phyloP scores from a whole-genome alignment of 2,113 vertebrate species.

The Burhinus bistriatus region DNA sequence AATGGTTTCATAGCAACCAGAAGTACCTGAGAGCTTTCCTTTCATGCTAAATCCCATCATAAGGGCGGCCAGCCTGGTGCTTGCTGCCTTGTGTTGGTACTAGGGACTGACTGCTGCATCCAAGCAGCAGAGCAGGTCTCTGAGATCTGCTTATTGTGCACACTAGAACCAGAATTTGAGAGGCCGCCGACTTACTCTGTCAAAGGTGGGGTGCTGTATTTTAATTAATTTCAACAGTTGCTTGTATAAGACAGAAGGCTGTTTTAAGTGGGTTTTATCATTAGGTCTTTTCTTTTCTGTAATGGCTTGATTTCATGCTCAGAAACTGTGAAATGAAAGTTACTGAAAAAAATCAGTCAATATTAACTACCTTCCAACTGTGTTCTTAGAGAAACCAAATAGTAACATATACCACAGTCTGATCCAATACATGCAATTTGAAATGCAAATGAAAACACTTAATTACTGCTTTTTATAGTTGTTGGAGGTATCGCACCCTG shows the following conservation, averaged over 20 bases:
- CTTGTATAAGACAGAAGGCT: neutral
- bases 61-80: neutral
- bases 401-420: neutral
- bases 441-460: neutral
- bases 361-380: neutral
- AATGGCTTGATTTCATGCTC: constrained; percentile 36
- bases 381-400: neutral
- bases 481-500: neutral
- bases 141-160: neutral
- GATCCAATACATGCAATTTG: neutral
- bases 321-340: constrained; percentile 38
- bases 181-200: neutral
- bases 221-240: constrained; percentile 7
- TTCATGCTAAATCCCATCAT: constrained; percentile 13
- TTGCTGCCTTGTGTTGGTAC: neutral
- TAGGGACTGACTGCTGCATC: neutral
- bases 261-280: neutral
- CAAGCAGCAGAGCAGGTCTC: neutral
- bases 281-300: neutral
- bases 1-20: constrained; percentile 56
- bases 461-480: neutral
- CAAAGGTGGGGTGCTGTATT: neutral
- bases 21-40: constrained; percentile 32
- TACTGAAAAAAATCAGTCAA: neutral
- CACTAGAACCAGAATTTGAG: neutral